These are phyloP conservation scores for Blennius ocellaris DNA, from an alignment of 2,113 vertebrate species.

Conservation along the genomic window DNA sequence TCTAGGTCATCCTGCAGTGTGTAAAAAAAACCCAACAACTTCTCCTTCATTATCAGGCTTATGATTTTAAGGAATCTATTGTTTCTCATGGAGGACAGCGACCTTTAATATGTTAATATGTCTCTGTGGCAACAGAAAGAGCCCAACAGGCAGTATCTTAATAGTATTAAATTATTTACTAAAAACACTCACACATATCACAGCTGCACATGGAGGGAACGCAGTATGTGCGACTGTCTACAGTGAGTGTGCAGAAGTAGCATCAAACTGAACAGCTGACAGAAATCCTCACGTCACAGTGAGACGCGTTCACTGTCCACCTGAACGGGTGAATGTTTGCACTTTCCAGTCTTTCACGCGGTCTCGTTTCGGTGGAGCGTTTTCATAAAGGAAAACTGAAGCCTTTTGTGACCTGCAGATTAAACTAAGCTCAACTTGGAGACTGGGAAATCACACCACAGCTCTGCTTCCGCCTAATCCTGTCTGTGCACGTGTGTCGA, in stretches of 20 bases:
- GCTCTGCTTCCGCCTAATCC: conserved; percentile 66
- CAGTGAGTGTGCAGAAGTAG: conserved; percentile 5
- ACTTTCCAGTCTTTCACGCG: conserved; percentile 6
- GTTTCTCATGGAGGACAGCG: conserved; percentile 20
- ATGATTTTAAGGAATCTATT: conserved; percentile 32
- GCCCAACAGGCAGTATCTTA: conserved; percentile 28
- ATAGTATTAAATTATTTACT: conserved; percentile 51
- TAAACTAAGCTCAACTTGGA: conserved; percentile 65
- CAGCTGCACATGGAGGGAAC: neutral
- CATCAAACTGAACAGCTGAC: neutral
- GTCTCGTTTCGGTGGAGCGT: conserved; percentile 25
- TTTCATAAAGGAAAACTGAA: conserved; percentile 43
- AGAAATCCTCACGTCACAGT: conserved; percentile 20
- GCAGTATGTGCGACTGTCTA: conserved; percentile 12
- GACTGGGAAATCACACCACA: conserved; percentile 62
- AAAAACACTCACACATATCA: conserved; percentile 21
- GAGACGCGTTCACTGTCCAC: conserved; percentile 2
- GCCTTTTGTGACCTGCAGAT: conserved; percentile 64
- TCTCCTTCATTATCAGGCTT: conserved; percentile 8
- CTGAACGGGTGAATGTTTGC: conserved; percentile 1
- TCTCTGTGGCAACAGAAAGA: conserved; percentile 24
- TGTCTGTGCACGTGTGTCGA: conserved; percentile 44
- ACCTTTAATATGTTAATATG: conserved; percentile 51
- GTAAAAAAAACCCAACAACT: conserved; percentile 1
- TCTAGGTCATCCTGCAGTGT: conserved; percentile 9